These are phyloP conservation scores for Poeciliopsis retropinna DNA, from an alignment of 2,113 vertebrate species.

Conservation along the genomic window DNA sequence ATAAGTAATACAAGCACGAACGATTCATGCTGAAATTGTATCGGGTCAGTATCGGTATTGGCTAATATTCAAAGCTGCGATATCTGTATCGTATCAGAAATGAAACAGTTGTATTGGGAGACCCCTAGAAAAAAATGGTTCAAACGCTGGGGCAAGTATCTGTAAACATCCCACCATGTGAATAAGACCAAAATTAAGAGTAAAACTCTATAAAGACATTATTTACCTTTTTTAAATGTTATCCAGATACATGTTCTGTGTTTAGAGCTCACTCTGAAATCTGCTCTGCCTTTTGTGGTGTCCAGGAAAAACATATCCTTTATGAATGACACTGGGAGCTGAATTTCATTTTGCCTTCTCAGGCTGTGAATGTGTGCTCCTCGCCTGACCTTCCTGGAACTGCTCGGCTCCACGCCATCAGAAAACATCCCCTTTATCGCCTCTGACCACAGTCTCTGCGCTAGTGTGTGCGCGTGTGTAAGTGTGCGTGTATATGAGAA, in stretches of 20 bases:
- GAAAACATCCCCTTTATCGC: conserved; percentile 36
- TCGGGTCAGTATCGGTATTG: too few relatives aligned
- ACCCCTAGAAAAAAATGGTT: not conserved
- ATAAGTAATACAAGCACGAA: too few relatives aligned
- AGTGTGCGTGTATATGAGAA: conserved; percentile 10
- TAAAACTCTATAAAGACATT: not conserved
- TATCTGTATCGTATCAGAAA: too few relatives aligned
- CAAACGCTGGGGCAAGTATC: not conserved
- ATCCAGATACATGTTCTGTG: not conserved
- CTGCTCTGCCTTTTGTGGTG: too few relatives aligned
- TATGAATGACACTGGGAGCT: conserved; percentile 6
- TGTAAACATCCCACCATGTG: not conserved
- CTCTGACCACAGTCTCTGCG: conserved; percentile 18
- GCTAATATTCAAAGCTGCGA: too few relatives aligned
- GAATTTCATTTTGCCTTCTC: not conserved
- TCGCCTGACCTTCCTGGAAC: conserved; percentile 4
- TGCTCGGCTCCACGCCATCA: conserved; percentile 17
- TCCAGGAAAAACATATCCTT: not conserved
- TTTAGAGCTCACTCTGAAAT: not conserved
- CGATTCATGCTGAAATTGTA: too few relatives aligned
- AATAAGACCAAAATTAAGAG: too few relatives aligned
- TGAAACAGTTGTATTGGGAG: too few relatives aligned
- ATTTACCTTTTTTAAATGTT: not conserved
- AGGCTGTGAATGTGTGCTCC: not conserved
- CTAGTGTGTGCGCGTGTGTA: conserved; percentile 24